Evolutionary conservation across 1,140 invertebrate genomes (phyloP).

Genomic region (Atopsyche davidsoni): DNA sequence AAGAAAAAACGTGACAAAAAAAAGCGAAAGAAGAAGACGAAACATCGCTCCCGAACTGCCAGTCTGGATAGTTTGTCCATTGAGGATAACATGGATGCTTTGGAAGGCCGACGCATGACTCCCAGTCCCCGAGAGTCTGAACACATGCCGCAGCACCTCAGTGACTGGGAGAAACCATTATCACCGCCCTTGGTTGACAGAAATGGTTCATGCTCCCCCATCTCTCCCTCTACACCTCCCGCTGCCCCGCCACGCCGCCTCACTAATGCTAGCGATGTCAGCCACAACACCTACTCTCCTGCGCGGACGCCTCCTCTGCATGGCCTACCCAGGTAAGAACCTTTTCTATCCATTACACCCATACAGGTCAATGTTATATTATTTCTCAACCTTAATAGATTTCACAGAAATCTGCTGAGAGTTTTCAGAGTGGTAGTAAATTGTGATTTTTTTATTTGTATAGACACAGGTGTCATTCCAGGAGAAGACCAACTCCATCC

Average conservation of each 20-base stretch:
- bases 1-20: conserved; percentile 62
- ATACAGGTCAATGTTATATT: conserved; percentile 27
- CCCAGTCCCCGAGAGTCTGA: conserved; percentile 29
- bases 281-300: conserved; percentile 31
- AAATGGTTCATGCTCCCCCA: conserved; percentile 51
- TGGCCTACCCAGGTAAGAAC: conserved; percentile 21
- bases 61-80: conserved; percentile 56
- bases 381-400: background rate
- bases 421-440: too few relatives aligned
- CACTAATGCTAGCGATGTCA: conserved; percentile 31
- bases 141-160: conserved; percentile 43
- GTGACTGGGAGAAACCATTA: conserved; percentile 44
- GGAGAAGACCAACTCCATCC: conserved; percentile 40
- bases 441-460: too few relatives aligned
- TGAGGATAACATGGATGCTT: conserved; percentile 41
- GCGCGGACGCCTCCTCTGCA: conserved; percentile 30
- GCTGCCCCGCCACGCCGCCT: conserved; percentile 37
- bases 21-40: conserved; percentile 63
- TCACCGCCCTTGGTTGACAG: conserved; percentile 38
- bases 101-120: conserved; percentile 24
- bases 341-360: conserved; percentile 9
- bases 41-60: conserved; percentile 58
- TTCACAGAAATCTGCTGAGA: too few relatives aligned
- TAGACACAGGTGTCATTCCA: too few relatives aligned
- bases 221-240: conserved; percentile 54